Base-by-base conservation (phyloP, 2,113 vertebrate genomes). In the Pomatorhinus ruficollis region DNA sequence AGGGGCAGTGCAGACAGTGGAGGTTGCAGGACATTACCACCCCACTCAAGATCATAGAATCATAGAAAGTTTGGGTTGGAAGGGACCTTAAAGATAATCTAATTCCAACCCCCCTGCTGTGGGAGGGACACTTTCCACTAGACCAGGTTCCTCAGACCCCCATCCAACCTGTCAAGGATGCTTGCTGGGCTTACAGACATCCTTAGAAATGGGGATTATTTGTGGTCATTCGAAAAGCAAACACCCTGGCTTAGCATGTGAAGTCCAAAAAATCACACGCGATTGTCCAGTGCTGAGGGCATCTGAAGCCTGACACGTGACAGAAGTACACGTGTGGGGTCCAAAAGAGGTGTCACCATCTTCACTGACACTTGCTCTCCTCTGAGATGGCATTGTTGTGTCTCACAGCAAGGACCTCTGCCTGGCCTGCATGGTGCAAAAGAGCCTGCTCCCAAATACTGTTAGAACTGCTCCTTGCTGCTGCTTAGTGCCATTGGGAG, bases 311-410 rank as follows among this genome's bases (percentile, higher is more conserved):
- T 15, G 5, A 44, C 60, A 56, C 0, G 0, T 60, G 59, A 70
- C 37, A 64, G n/a, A 78, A 65, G 39, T 25, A 33, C 20, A 47
- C 0, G 0, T 42, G 27, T 63, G 24, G 18, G 6, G 19, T 47
- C 61, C 61, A 30, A 69, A 87, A 64, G 70, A 44, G 35, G 12
- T 1, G 1, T 63, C 69, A 25, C n/a, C 31, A 5, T 57, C 45
- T 82, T 86, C 66, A 33, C 35, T 0, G 0, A 57, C 64, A 17
- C 37, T 53, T 47, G n/a, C 22, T 83, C 28, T 69, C 25, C 3
- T 69, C 59, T 57, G 71, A 60, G 37, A 21, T 69, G 57, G 40
- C 28, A 23, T 21, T 3, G 0, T 5, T 27, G 16, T 25, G 9
- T 31, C 47, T 49, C 2, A 1, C 28, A 57, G n/a, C 64, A 12